These are phyloP conservation scores for Pipistrellus pygmaeus DNA, from an alignment of 2,797 vertebrate species.

Conservation along the genomic window DNA sequence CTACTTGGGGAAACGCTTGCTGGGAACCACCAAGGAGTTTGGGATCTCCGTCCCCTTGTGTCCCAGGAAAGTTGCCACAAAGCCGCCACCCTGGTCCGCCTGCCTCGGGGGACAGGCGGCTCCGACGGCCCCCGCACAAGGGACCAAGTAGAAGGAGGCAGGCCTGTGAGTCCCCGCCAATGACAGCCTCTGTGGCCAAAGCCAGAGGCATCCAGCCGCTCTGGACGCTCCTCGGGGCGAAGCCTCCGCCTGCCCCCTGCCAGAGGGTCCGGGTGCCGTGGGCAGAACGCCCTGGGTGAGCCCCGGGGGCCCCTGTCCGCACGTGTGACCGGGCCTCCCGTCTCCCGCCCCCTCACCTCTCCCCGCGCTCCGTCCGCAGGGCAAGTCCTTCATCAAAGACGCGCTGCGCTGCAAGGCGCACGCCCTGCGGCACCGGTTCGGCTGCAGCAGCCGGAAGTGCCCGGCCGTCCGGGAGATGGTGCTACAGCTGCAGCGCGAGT, in stretches of 20 bases:
- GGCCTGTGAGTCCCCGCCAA: neutral
- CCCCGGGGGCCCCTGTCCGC: neutral
- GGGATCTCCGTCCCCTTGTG: neutral
- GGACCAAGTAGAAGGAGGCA: neutral
- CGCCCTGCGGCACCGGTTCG: constrained; percentile 96
- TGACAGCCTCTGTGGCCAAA: neutral
- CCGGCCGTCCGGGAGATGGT: constrained; percentile 99
- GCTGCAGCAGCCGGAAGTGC: constrained; percentile 99
- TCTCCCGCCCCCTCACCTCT: neutral
- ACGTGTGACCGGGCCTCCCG: neutral
- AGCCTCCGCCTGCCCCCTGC: neutral
- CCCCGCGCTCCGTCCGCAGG: constrained; percentile 87
- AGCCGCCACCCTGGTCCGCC: neutral
- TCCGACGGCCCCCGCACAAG: neutral
- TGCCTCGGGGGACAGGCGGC: neutral
- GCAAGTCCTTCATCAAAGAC: constrained; percentile 99
- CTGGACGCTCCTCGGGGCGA: neutral
- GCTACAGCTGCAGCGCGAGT: constrained; percentile 97
- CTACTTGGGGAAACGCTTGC: neutral
- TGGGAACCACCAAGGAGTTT: neutral
- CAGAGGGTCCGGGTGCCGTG: neutral
- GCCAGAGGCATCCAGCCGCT: neutral
- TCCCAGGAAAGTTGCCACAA: neutral
- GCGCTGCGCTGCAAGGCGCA: constrained; percentile 99
- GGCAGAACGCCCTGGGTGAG: neutral